Evolutionary conservation across 2,888 invertebrate genomes (phyloP).

Genomic region (Epirrita christyi): DNA sequence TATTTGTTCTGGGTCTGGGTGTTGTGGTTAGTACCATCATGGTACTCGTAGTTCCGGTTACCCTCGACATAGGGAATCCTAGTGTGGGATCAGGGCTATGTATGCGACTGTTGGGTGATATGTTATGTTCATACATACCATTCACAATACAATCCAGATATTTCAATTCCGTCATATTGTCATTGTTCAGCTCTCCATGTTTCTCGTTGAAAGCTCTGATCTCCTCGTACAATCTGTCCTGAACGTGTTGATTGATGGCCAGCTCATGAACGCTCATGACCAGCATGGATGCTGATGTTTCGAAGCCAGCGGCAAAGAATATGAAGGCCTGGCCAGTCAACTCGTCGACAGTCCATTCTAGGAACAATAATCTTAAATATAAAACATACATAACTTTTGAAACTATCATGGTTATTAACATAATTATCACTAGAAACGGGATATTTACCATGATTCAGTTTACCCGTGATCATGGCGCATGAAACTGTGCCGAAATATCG

Average conservation of each 20-base stretch:
- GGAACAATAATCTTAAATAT: background rate
- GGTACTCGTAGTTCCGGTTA: too few relatives aligned
- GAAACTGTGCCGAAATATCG: too few relatives aligned
- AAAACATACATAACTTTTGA: background rate
- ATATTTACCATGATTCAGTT: too few relatives aligned
- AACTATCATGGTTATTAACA: background rate
- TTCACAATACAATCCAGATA: constrained; percentile 68
- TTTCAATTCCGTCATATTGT: constrained; percentile 58
- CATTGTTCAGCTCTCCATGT: constrained; percentile 50
- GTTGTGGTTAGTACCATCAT: too few relatives aligned
- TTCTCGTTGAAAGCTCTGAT: constrained; percentile 51
- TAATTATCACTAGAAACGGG: too few relatives aligned
- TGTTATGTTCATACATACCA: constrained; percentile 45
- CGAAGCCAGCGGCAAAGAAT: constrained; percentile 78
- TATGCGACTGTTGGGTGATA: too few relatives aligned
- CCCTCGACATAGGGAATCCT: too few relatives aligned
- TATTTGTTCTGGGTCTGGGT: too few relatives aligned
- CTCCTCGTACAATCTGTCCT: constrained; percentile 71
- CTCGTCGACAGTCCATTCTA: constrained; percentile 71
- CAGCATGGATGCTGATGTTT: constrained; percentile 67
- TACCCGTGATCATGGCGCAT: too few relatives aligned
- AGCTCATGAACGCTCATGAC: constrained; percentile 70
- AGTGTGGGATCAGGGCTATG: too few relatives aligned
- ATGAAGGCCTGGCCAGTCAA: constrained; percentile 73
- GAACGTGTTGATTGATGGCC: constrained; percentile 67